These are phyloP conservation scores for Microctonus hyperodae DNA, from an alignment of 2,888 invertebrate genomes.

Conservation along the genomic window DNA sequence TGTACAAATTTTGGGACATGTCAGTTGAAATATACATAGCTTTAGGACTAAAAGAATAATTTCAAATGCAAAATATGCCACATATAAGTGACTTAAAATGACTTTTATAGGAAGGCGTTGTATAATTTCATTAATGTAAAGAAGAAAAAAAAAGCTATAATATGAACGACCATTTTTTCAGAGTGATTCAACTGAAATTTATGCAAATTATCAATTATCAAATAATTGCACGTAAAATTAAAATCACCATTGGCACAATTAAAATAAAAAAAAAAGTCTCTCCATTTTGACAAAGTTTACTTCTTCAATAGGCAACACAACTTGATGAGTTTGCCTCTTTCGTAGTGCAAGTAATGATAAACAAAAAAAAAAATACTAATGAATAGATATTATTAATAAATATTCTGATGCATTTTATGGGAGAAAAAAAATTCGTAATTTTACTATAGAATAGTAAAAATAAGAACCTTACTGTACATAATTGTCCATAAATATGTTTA, in stretches of 20 bases:
- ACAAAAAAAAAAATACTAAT: conserved; percentile 7
- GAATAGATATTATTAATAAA: background rate
- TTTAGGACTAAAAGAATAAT: background rate
- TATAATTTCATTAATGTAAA: background rate
- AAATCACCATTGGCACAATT: conserved; percentile 18
- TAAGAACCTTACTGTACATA: background rate
- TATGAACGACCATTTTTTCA: background rate
- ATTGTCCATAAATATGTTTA: background rate
- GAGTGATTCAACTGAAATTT: conserved; percentile 2
- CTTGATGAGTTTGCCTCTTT: background rate
- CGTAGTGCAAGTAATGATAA: background rate
- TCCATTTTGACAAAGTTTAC: background rate
- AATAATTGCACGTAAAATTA: conserved; percentile 9
- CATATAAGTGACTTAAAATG: background rate
- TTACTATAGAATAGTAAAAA: background rate
- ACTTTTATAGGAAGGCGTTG: conserved; percentile 13
- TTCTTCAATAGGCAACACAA: background rate
- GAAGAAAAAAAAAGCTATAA: background rate
- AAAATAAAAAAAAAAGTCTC: background rate
- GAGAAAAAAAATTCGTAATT: conserved; percentile 14
- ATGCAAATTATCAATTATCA: background rate
- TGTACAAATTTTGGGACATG: conserved; percentile 18
- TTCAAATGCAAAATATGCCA: background rate
- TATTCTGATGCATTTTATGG: background rate
- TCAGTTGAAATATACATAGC: conserved; percentile 20